These are phyloP conservation scores for Homalodisca vitripennis DNA, from an alignment of 1,140 invertebrate species.

Conservation along the genomic window DNA sequence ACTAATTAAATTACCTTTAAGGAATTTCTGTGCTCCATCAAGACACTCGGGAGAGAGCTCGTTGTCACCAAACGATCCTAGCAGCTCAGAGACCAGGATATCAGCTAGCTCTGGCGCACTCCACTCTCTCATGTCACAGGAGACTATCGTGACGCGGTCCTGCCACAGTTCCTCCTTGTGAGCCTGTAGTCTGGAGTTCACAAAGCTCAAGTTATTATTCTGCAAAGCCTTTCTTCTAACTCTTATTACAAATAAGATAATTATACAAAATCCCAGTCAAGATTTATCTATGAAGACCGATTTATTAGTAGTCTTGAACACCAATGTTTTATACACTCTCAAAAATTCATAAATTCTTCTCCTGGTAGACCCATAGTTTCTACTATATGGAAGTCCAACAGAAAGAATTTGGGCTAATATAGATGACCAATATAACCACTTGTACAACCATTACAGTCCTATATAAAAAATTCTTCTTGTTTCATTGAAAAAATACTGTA, in stretches of 20 bases:
- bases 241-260: slow-evolving; percentile 11
- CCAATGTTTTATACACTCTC: too few relatives aligned
- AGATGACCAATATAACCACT: too few relatives aligned
- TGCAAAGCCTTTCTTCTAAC: not conserved
- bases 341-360: too few relatives aligned
- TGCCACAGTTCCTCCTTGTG: slow-evolving; percentile 81
- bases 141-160: slow-evolving; percentile 70
- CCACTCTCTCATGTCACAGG: slow-evolving; percentile 91
- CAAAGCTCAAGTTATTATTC: not conserved
- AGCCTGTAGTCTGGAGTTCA: slow-evolving; percentile 60
- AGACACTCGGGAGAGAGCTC: slow-evolving; percentile 98
- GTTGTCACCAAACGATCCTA: slow-evolving; percentile 98
- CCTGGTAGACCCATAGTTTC: too few relatives aligned
- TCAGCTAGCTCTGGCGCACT: slow-evolving; percentile 81
- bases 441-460: too few relatives aligned
- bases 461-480: too few relatives aligned
- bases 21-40: slow-evolving; percentile 87
- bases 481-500: too few relatives aligned
- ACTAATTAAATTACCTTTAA: slow-evolving; percentile 73
- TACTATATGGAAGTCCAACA: too few relatives aligned
- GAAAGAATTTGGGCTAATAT: too few relatives aligned
- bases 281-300: too few relatives aligned
- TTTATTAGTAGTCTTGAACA: too few relatives aligned
- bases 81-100: slow-evolving; percentile 93
- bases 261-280: slow-evolving; percentile 25